Percentiles rank a stretch among this genome's conserved stretches.
Conservation (phyloP, 2,113 vertebrate genomes). For the Recurvirostra avosetta region DNA sequence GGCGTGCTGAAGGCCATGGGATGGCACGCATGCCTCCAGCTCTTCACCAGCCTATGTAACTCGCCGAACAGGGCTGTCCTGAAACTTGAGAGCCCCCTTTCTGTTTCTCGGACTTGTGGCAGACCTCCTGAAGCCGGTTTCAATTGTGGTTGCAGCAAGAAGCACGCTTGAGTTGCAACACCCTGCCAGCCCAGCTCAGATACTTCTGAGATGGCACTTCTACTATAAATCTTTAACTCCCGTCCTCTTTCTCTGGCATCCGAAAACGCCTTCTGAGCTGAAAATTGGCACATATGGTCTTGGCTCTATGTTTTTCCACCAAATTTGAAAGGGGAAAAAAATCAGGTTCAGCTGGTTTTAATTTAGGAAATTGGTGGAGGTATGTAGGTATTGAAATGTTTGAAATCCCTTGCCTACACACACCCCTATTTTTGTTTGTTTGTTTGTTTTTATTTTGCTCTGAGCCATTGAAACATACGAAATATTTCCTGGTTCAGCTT, state of each 20-base stretch:
- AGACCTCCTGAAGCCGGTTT: neutral
- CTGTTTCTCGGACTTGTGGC: neutral
- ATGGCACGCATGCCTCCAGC: neutral
- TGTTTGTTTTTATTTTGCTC: neutral
- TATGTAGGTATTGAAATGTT: neutral
- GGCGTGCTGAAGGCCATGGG: neutral
- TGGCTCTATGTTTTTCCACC: neutral
- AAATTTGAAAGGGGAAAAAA: neutral
- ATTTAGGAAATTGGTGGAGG: neutral
- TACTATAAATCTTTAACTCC: neutral
- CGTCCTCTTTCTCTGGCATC: neutral
- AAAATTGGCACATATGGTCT: neutral
- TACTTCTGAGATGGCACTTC: neutral
- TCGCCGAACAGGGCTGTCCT: accelerated
- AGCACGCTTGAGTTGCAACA: neutral
- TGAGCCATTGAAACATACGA: neutral
- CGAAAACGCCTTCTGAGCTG: slow-evolving; percentile 3
- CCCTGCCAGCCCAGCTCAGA: neutral
- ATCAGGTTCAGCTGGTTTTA: neutral
- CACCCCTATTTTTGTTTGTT: neutral
- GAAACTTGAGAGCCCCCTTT: neutral
- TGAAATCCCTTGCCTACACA: neutral
- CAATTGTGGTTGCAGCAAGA: slow-evolving; percentile 9
- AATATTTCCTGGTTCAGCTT: neutral
- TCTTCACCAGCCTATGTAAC: neutral